Base-by-base conservation (phyloP, 2,797 vertebrate species). In the Vireo griseus region DNA sequence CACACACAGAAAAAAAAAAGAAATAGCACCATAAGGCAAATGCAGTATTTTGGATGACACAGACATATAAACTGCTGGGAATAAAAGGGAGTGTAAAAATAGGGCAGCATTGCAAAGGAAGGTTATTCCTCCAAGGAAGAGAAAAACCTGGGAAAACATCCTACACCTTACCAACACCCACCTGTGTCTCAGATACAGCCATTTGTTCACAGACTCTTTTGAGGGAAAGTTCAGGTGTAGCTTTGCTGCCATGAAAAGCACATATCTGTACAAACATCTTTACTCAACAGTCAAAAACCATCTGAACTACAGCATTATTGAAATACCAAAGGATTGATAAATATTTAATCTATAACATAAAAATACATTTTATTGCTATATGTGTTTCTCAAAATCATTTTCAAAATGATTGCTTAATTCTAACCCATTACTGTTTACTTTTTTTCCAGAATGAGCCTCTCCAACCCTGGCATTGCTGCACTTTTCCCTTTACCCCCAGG, bases 391-490 rank as follows among this genome's bases (percentile, higher is more conserved):
- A 50, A 63, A 80, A 31, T 9, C 28, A 51, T 51, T 74, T 57
- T 37, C 21, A 65, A 72, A 67, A 35, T 5, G 4, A 29, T 13
- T 22, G 12, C 39, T 65, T 47, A 66, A n/a, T 58, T 73, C 44
- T 50, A 78, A 79, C 28, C 37, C 1, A 0, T 26, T 25, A 29
- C 26, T 68, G 17, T 14, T 57, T 20, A 19, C 2, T 6, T 16
- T 13, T 72, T 40, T 25, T 7, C 9, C 16, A 42, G 67, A 80
- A 55, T 3, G 2, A 57, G 16, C 11, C 17, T 14, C 18, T 91
- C 20, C 61, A 80, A 8, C 20, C 22, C 21, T 2, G 9, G 6
- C 19, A 78, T 8, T 21, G 33, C 26, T 65, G 42, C 24, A 33
- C 13, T 26, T 40, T n/a, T 29, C 39, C 21, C 28, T 63, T 58